Evolutionary conservation across 2,888 invertebrate genomes (phyloP).

Genomic region (Lissonota sp.): DNA sequence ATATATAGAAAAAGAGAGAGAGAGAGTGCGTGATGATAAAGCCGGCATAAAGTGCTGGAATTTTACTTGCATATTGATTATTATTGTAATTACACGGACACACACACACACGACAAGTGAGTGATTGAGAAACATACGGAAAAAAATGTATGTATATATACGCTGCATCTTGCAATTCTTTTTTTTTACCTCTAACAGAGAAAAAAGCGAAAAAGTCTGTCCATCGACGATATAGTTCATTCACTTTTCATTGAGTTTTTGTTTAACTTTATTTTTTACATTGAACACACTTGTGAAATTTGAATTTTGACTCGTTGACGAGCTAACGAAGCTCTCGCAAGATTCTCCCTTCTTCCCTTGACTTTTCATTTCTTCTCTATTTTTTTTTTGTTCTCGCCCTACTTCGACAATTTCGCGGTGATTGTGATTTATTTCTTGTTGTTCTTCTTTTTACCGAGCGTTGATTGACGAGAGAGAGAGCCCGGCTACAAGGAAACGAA

Average conservation of each 20-base stretch:
- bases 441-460: constrained; percentile 50
- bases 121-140: constrained; percentile 57
- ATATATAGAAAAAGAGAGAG: constrained; percentile 55
- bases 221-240: constrained; percentile 59
- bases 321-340: constrained; percentile 23
- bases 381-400: constrained; percentile 29
- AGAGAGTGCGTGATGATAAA: constrained; percentile 66
- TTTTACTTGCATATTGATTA: constrained; percentile 66
- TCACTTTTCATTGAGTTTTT: constrained; percentile 40
- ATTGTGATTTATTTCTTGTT: constrained; percentile 41
- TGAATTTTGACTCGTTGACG: constrained; percentile 39
- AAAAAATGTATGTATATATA: constrained; percentile 63
- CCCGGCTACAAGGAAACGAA: constrained; percentile 40
- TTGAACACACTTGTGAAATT: constrained; percentile 13
- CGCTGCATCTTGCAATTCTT: constrained; percentile 64
- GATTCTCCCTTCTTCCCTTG: constrained; percentile 41
- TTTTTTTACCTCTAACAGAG: constrained; percentile 47
- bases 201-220: constrained; percentile 54
- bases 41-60: constrained; percentile 64
- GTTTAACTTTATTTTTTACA: neutral
- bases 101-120: constrained; percentile 59
- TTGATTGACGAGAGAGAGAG: constrained; percentile 50
- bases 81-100: constrained; percentile 61
- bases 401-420: constrained; percentile 22
- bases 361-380: constrained; percentile 46